Conservation (phyloP, 1,140 invertebrate genomes). For the Lethrus apterus region DNA sequence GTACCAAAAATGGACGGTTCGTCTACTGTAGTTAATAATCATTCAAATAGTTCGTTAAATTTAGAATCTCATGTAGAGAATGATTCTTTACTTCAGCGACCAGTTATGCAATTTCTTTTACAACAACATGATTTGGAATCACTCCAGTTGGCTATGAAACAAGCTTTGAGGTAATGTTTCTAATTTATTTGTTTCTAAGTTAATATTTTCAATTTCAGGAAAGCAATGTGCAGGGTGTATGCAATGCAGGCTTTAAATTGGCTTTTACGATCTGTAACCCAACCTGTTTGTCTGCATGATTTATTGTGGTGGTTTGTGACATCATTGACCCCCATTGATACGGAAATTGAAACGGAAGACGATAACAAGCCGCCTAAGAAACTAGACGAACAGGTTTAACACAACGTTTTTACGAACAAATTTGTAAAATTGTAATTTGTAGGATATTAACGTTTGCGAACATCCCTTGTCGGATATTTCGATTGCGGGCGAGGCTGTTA, state of each 20-base stretch:
- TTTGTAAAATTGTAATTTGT: conserved; percentile 6
- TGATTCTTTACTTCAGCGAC: conserved; percentile 51
- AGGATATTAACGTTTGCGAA: conserved; percentile 56
- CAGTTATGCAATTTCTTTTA: conserved; percentile 75
- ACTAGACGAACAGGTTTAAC: conserved; percentile 47
- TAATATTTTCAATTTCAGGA: conserved; percentile 39
- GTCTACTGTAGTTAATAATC: conserved; percentile 43
- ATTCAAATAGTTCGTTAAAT: conserved; percentile 34
- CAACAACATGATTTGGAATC: conserved; percentile 79
- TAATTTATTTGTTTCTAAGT: not conserved
- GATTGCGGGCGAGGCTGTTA: conserved; percentile 71
- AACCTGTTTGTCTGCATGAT: conserved; percentile 85
- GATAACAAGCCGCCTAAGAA: conserved; percentile 46
- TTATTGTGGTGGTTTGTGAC: conserved; percentile 92
- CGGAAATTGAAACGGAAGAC: conserved; percentile 42
- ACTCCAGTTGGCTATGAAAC: conserved; percentile 73
- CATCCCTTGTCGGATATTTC: conserved; percentile 76
- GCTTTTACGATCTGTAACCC: conserved; percentile 85
- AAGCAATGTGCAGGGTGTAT: conserved; percentile 78
- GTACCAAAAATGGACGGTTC: conserved; percentile 55
- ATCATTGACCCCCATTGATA: conserved; percentile 53
- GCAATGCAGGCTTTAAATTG: conserved; percentile 91
- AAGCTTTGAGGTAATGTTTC: conserved; percentile 50
- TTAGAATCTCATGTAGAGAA: conserved; percentile 40
- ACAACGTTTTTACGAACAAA: conserved; percentile 2